Evolutionary conservation across 2,797 vertebrate genomes (phyloP), one percentile per base, ranked within the genome.

Genomic region (Sebastes nivosus): DNA sequence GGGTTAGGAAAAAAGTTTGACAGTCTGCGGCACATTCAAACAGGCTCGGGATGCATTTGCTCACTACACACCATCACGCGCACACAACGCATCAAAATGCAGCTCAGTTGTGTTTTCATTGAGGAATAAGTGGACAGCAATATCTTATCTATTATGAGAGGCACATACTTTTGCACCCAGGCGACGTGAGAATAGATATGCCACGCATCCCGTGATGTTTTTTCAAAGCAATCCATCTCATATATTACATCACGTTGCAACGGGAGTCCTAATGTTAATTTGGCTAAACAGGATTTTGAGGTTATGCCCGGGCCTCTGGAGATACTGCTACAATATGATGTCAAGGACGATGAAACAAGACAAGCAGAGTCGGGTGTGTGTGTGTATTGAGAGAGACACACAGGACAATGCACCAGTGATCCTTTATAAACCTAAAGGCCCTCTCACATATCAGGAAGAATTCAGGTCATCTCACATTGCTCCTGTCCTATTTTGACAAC

Each of bases 281-380:
- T 90, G 88, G 67, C 79, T 89, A 80, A 93, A 93, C 74, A 81
- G 86, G 90, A 93, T 91, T 92, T 85, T 84, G 83, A 88, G 87
- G 89, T 87, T 91, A 84, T 87, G 85, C 60, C 75, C 72, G 55
- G 68, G 80, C 81, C 90, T 90, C 81, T 74, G 69, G 87, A 94
- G 88, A 90, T 83, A 80, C 65, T 80, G 67, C 69, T 71, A 80
- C 79, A 83, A 73, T 84, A 82, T 87, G 58, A 93, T 90, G 85
- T 91, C 89, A 93, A 93, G 87, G 88, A 89, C 83, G 61, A 75
- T 85, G 75, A 84, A 89, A 89, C 77, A 77, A 82, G 79, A 85
- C 64, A 69, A 65, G 54, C 20, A 20, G 36, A 78, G 55, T 67
- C 42, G 42, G 3, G 64, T 84, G 38, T 73, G 72, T 81, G 61